Conservation (phyloP, 1,140 invertebrate genomes). For the Pararge aegeria region DNA sequence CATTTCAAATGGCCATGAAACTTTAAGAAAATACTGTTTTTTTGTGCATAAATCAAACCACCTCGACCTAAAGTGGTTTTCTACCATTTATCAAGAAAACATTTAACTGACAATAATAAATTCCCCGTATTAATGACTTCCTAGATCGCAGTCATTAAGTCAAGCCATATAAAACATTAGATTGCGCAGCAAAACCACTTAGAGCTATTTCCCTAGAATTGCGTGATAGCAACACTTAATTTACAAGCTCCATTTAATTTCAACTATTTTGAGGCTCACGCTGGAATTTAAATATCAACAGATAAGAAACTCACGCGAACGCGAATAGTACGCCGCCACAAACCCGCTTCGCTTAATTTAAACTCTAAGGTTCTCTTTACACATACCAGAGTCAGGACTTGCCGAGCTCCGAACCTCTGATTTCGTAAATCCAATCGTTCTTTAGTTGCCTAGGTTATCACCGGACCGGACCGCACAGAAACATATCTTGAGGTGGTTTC, state of each 20-base stretch:
- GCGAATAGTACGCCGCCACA: constrained; percentile 51
- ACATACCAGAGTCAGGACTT: background rate
- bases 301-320: constrained; percentile 75
- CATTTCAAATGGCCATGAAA: too few species aligned
- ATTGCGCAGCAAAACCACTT: constrained; percentile 63
- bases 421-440: too few species aligned
- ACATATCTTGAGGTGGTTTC: too few species aligned
- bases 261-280: constrained; percentile 76
- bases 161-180: constrained; percentile 54
- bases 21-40: background rate
- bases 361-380: constrained; percentile 33
- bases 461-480: too few species aligned
- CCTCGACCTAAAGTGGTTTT: constrained; percentile 8
- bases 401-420: too few species aligned
- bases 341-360: constrained; percentile 52
- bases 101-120: constrained; percentile 18
- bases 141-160: constrained; percentile 43
- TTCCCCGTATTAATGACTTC: constrained; percentile 17
- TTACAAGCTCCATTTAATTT: constrained; percentile 78
- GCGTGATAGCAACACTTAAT: constrained; percentile 78
- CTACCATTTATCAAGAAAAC: constrained; percentile 11
- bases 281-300: constrained; percentile 76
- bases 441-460: too few species aligned
- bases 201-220: constrained; percentile 70
- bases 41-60: background rate